phyloP scores from a whole-genome alignment of 2,113 vertebrate genomes.

The Condylura cristata region DNA sequence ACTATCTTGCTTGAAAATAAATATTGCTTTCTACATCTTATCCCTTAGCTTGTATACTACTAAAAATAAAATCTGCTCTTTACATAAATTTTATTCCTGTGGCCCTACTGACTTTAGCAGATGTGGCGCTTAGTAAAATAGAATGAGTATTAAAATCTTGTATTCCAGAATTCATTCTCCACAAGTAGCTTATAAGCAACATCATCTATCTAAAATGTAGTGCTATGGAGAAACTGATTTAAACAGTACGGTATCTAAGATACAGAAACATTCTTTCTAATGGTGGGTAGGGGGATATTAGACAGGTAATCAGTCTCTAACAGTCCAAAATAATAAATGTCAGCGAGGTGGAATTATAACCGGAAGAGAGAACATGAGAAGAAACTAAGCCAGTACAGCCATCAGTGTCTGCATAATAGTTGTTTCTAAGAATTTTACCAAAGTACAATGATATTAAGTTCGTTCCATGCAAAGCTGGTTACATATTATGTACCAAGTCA shows the following conservation, averaged over 20 bases:
- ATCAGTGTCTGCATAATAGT: neutral
- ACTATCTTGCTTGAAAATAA: neutral
- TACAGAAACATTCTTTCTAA: neutral
- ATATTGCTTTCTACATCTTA: neutral
- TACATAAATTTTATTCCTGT: neutral
- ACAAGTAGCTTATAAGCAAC: neutral
- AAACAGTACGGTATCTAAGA: neutral
- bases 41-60: neutral
- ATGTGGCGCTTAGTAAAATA: neutral
- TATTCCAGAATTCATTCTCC: neutral
- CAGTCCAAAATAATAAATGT: neutral
- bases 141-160: neutral
- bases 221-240: neutral
- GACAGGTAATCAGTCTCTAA: neutral
- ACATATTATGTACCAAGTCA: neutral
- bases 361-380: neutral
- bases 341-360: accelerated
- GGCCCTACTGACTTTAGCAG: neutral
- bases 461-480: neutral
- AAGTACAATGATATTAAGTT: neutral
- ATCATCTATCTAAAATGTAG: neutral
- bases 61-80: conserved; percentile 5
- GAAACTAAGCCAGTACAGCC: neutral
- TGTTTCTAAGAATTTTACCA: neutral
- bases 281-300: neutral